These are phyloP conservation scores for Rhabdornis inornatus DNA, from an alignment of 2,113 vertebrate genomes.

Conservation along the genomic window DNA sequence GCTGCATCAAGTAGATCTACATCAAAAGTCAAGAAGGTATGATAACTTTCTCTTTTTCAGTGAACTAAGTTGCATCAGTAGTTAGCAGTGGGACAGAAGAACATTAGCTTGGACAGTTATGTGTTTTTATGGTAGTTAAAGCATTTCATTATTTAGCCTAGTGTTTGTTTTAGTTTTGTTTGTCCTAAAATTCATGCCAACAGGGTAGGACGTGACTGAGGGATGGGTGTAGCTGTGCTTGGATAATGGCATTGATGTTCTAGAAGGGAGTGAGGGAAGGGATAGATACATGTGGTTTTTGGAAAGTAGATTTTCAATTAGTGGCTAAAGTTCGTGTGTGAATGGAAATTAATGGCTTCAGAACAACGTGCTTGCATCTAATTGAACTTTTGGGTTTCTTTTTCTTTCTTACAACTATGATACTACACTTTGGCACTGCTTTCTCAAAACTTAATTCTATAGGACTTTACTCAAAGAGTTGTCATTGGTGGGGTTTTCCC, in stretches of 20 bases:
- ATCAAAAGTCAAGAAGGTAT: background rate
- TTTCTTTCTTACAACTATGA: background rate
- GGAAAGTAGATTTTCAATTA: background rate
- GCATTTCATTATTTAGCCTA: background rate
- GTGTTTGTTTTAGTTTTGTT: background rate
- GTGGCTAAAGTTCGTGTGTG: background rate
- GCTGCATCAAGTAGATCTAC: background rate
- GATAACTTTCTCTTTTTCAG: background rate
- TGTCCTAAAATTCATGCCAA: background rate
- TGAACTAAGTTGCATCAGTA: background rate
- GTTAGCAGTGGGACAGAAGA: background rate
- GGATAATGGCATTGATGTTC: fast-evolving
- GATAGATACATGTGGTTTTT: background rate
- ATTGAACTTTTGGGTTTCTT: background rate
- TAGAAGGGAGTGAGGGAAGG: background rate
- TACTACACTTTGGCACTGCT: background rate
- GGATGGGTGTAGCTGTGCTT: background rate
- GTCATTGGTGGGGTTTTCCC: background rate
- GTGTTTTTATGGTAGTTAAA: background rate
- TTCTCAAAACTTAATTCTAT: background rate
- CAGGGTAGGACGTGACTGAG: background rate
- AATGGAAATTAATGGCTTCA: background rate
- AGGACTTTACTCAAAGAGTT: background rate
- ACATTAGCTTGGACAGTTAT: background rate
- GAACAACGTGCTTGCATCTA: background rate